phyloP scores from a whole-genome alignment of 2,113 vertebrate genomes.

The Hippoglossus stenolepis region DNA sequence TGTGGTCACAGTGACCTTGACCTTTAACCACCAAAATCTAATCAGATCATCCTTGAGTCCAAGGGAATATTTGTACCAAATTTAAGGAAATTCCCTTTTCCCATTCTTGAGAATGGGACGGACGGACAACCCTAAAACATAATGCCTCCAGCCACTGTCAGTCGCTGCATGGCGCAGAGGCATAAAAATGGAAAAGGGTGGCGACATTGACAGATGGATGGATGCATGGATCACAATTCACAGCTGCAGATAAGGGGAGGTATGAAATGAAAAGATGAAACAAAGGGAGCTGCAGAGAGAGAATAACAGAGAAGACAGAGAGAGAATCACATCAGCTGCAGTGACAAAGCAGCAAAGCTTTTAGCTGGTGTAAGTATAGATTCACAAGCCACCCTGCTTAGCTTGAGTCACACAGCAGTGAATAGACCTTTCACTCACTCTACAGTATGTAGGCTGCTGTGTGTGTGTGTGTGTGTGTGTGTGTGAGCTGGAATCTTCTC shows the following conservation, averaged over 20 bases:
- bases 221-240: neutral
- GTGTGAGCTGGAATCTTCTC: neutral
- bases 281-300: neutral
- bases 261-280: constrained; percentile 18
- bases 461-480: neutral
- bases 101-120: no score
- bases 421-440: constrained; percentile 32
- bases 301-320: neutral
- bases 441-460: constrained; percentile 13
- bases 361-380: constrained; percentile 10
- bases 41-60: no score
- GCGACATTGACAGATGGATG: neutral
- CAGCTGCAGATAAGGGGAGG: constrained; percentile 3
- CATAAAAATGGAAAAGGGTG: neutral
- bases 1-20: no score
- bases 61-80: no score
- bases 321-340: constrained; percentile 26
- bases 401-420: constrained; percentile 36
- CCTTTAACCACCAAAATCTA: no score
- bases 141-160: no score
- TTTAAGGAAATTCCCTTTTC: no score
- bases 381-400: constrained; percentile 16
- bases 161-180: no score
- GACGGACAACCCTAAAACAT: no score
- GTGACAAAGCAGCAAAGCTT: neutral